phyloP scores from a whole-genome alignment of 92 coral and sea anemone genomes.

The Siderastrea radians region DNA sequence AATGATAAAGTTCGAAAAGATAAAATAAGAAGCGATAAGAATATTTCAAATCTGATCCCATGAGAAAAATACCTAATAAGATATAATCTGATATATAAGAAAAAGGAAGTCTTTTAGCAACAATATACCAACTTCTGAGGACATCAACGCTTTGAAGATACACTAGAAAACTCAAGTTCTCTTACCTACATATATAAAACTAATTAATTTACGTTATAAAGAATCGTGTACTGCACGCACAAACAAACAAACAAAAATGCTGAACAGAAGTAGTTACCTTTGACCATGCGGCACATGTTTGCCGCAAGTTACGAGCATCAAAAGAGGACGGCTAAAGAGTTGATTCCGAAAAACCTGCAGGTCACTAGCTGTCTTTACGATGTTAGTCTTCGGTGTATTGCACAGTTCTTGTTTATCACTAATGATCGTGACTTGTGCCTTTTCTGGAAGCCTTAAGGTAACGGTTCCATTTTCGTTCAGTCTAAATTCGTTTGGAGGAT shows the following conservation, averaged over 20 bases:
- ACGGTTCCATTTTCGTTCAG: slow-evolving; percentile 27
- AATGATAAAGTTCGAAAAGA: too few species aligned
- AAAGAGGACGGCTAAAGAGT: slow-evolving; percentile 72
- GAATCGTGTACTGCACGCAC: background rate
- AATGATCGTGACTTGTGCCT: slow-evolving; percentile 60
- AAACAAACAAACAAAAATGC: background rate
- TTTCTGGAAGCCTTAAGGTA: slow-evolving; percentile 52
- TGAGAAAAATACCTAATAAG: too few species aligned
- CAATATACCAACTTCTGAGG: too few species aligned
- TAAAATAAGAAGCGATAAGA: too few species aligned
- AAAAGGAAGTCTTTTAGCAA: too few species aligned
- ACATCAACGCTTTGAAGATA: too few species aligned
- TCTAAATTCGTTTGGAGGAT: slow-evolving; percentile 69
- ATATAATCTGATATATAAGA: too few species aligned
- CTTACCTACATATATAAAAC: too few species aligned
- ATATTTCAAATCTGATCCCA: too few species aligned
- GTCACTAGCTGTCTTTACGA: slow-evolving; percentile 55
- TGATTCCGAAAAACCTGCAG: slow-evolving; percentile 73
- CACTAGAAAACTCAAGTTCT: too few species aligned
- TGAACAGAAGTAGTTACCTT: slow-evolving; percentile 56
- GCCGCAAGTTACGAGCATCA: slow-evolving; percentile 78
- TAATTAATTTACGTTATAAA: too few species aligned
- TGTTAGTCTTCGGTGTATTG: slow-evolving; percentile 57
- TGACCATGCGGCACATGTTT: slow-evolving; percentile 93
- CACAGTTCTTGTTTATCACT: slow-evolving; percentile 73